Percentiles rank a stretch among this genome's conserved stretches.
Conservation (phyloP, 2,113 vertebrate species). For the Pachypanchax playfairii region DNA sequence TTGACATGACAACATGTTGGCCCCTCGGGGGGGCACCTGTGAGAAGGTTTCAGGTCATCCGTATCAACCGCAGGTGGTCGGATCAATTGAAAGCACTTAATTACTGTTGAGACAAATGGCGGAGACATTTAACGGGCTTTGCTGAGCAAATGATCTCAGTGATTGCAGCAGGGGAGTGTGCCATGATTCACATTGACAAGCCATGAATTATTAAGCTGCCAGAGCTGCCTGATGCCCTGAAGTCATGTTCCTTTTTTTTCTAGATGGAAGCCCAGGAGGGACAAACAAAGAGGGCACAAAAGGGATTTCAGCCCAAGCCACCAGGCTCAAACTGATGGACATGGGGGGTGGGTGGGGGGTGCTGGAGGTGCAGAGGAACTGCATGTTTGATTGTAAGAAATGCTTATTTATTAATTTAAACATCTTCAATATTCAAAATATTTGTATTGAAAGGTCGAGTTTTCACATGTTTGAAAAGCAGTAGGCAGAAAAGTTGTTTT, state of each 20-base stretch:
- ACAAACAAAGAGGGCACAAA: conserved; percentile 42
- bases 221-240: conserved; percentile 43
- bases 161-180: conserved; percentile 47
- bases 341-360: neutral
- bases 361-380: no score
- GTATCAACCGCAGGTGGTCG: conserved; percentile 45
- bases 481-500: no score
- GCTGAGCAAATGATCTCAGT: conserved; percentile 55
- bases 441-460: no score
- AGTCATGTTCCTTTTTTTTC: conserved; percentile 49
- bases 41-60: conserved; percentile 39
- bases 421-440: no score
- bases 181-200: conserved; percentile 59
- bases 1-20: conserved; percentile 21
- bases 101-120: conserved; percentile 65
- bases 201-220: conserved; percentile 69
- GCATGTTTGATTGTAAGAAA: no score
- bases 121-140: conserved; percentile 48
- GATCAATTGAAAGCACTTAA: conserved; percentile 61
- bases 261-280: conserved; percentile 54
- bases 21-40: conserved; percentile 25
- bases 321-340: conserved; percentile 21
- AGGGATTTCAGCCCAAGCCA: conserved; percentile 37
- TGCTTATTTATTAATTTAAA: no score
- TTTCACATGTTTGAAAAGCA: no score